Percentiles rank a stretch among this genome's conserved stretches.
These are phyloP conservation scores for Calycopis cecrops DNA, from an alignment of 1,140 invertebrate genomes.

Conservation along the genomic window DNA sequence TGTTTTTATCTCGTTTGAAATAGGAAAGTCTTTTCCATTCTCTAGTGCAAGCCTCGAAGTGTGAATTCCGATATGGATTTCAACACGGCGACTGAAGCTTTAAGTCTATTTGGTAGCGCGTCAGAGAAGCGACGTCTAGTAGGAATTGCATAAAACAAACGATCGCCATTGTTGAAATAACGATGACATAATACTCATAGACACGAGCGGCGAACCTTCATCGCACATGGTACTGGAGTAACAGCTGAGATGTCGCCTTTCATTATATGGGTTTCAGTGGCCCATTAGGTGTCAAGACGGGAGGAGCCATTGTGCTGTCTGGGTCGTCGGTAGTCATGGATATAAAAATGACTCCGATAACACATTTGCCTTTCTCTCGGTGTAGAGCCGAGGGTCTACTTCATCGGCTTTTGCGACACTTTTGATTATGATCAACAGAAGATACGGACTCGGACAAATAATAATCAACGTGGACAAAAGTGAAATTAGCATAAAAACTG, in stretches of 20 bases:
- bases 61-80: background rate
- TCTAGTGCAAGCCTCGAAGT: background rate
- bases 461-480: background rate
- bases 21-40: background rate
- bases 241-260: no score
- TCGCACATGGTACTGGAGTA: no score
- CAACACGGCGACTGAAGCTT: background rate
- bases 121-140: background rate
- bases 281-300: no score
- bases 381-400: no score
- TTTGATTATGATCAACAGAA: background rate
- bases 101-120: background rate
- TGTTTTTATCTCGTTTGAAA: background rate
- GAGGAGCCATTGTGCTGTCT: no score
- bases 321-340: no score
- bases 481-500: background rate
- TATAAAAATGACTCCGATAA: background rate
- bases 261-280: no score
- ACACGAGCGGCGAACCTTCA: no score
- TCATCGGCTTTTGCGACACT: no score
- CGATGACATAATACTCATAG: no score
- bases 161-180: no score
- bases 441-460: background rate
- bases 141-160: no score
- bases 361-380: background rate